phyloP scores from a whole-genome alignment of 2,888 invertebrate genomes.

The Diaperis boleti region DNA sequence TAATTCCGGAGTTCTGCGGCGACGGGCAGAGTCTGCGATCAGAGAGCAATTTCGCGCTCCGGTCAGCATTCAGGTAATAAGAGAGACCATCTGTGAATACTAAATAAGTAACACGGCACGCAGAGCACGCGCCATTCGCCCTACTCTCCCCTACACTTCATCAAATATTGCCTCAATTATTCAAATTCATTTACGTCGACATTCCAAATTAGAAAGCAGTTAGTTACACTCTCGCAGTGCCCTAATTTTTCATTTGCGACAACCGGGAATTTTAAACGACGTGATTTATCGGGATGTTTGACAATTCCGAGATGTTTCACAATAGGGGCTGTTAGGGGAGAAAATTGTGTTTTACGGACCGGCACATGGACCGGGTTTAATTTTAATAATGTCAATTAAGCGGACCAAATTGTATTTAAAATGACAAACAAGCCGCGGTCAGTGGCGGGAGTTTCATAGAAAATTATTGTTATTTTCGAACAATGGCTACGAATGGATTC shows the following conservation, averaged over 20 bases:
- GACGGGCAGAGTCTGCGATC: constrained; percentile 41
- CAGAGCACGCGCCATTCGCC: constrained; percentile 41
- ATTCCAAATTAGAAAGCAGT: constrained; percentile 28
- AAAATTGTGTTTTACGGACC: no score
- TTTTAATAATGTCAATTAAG: no score
- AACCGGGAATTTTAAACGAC: constrained; percentile 4
- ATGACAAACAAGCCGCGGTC: no score
- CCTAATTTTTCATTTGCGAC: constrained; percentile 28
- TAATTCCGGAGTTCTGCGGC: constrained; percentile 42
- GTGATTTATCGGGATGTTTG: constrained; percentile 4
- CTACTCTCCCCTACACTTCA: no score
- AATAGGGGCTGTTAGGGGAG: no score
- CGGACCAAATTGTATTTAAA: no score
- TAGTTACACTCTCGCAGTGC: constrained; percentile 8
- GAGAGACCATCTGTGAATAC: constrained; percentile 52
- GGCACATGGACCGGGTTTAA: no score
- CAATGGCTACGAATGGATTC: no score
- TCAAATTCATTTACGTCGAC: constrained; percentile 43
- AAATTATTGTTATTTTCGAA: no score
- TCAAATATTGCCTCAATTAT: constrained; percentile 51
- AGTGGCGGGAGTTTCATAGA: no score
- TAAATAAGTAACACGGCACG: constrained; percentile 49
- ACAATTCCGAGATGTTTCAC: background rate
- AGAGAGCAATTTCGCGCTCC: constrained; percentile 55
- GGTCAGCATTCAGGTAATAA: constrained; percentile 56